Evolutionary conservation across 2,113 vertebrate genomes (phyloP).

Genomic region (Apodemus sylvaticus): DNA sequence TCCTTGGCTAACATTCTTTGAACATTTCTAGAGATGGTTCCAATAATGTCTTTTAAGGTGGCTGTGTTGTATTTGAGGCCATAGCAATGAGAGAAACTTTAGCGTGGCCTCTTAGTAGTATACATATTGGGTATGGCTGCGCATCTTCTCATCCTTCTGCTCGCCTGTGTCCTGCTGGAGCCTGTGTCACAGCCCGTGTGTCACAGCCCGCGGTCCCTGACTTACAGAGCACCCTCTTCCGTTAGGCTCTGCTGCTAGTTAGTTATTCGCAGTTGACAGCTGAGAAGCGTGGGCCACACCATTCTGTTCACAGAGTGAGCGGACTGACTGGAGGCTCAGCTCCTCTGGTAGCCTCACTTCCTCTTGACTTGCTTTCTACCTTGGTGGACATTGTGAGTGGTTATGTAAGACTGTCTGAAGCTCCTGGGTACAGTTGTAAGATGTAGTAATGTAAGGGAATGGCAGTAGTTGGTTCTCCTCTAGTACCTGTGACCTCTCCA

Average conservation of each 20-base stretch:
- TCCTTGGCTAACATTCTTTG: slow-evolving; percentile 4
- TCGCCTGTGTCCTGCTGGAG: not conserved
- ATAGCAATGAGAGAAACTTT: not conserved
- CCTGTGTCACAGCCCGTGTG: not conserved
- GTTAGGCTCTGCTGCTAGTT: not conserved
- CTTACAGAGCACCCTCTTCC: not conserved
- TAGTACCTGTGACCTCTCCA: not conserved
- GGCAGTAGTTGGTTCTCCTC: not conserved
- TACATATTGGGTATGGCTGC: not conserved
- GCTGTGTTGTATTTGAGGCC: not conserved
- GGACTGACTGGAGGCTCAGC: not conserved
- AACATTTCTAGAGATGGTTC: slow-evolving; percentile 14
- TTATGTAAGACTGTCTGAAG: not conserved
- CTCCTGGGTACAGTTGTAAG: not conserved
- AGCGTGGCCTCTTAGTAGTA: not conserved
- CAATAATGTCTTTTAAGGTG: not conserved
- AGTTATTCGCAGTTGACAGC: not conserved
- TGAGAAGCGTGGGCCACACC: not conserved
- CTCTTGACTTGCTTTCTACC: not conserved
- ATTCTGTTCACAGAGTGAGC: not conserved
- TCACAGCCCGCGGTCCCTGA: too few relatives aligned
- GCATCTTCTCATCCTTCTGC: not conserved
- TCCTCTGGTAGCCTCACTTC: not conserved
- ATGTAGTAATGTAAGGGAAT: not conserved
- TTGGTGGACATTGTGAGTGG: not conserved